These are phyloP conservation scores for Halictus rubicundus DNA, from an alignment of 1,140 invertebrate species.

Conservation along the genomic window DNA sequence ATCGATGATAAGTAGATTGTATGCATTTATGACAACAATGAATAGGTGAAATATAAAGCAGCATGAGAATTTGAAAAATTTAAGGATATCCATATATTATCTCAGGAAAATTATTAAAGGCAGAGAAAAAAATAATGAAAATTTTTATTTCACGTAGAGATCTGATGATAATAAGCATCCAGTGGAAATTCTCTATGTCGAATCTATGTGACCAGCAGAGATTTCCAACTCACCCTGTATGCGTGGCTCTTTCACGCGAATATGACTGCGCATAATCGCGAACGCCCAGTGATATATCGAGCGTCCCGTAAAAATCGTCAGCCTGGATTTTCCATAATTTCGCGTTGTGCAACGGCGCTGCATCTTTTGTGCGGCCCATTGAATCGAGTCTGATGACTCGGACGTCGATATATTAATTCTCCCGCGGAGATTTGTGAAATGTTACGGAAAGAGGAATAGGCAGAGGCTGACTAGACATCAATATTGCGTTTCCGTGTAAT, in stretches of 20 bases:
- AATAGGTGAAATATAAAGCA: no score
- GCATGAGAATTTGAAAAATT: no score
- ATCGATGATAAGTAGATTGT: no score
- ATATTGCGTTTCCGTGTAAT: conserved; percentile 25
- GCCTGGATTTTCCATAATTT: conserved; percentile 37
- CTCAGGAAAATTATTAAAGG: no score
- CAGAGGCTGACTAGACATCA: not conserved
- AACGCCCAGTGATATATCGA: conserved; percentile 1
- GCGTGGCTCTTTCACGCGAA: conserved; percentile 4
- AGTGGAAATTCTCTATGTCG: no score
- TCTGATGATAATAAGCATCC: no score
- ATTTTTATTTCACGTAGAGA: no score
- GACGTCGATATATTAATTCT: not conserved
- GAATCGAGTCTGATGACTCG: conserved; percentile 18
- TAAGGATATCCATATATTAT: no score
- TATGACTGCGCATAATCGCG: conserved; percentile 19
- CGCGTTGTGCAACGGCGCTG: conserved; percentile 8
- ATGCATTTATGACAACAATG: no score
- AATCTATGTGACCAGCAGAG: no score
- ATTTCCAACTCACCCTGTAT: no score
- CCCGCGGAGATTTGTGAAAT: not conserved
- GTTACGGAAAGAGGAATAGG: not conserved
- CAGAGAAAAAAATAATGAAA: no score
- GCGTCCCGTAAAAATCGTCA: conserved; percentile 13
- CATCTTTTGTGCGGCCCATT: conserved; percentile 20